Base-by-base conservation (phyloP, 1,140 invertebrate species). In the Aphaenogaster rudis region DNA sequence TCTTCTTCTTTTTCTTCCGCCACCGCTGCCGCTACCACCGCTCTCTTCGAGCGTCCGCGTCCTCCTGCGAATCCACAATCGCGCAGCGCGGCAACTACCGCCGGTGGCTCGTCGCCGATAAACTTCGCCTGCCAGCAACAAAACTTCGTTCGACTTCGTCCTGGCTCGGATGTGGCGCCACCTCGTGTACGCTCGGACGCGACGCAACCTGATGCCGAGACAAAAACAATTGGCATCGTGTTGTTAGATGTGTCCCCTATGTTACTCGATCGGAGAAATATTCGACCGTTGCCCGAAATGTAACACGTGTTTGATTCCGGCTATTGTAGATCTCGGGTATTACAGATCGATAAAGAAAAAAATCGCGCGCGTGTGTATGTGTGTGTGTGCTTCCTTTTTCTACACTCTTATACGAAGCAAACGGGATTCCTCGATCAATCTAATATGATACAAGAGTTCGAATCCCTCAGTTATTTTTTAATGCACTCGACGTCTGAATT, bases 131-230 rank as follows among this genome's bases (percentile, higher is more conserved):
- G 48, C 17, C 77, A 66, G 39, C 33, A 7, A 52, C 28, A 33
- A 17, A 7, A 69, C 64, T 81, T 81, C 78, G 36, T 6, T 8
- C 5, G 21, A 36, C 67, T 50, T 84, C 42, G 80, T 59, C 17
- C 39, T 74, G 2, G 17, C 17, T 84, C 42, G 28, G 8, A 48
- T 50, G 80, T 84, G 54, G 80, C 69, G 80, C 69, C 69, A 74
- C 69, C 69, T 84, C 52, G 80, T 39, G 78, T 17, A 9, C 28
- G 28, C 28, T 28, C 0, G 11, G 8, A 59, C n/a, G 13, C 13
- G 13, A 52, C 13, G 33, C n/a, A 0, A 67, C 13, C 48, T 42
- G 36, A 15, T 21, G 3, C 0, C 13, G 45, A 36, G 28, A 54
- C 33, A 71, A 57, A 80, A 57, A 81, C 64, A 45, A 39, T 57